phyloP scores from a whole-genome alignment of 2,113 vertebrate species.

The Pelecanus crispus region DNA sequence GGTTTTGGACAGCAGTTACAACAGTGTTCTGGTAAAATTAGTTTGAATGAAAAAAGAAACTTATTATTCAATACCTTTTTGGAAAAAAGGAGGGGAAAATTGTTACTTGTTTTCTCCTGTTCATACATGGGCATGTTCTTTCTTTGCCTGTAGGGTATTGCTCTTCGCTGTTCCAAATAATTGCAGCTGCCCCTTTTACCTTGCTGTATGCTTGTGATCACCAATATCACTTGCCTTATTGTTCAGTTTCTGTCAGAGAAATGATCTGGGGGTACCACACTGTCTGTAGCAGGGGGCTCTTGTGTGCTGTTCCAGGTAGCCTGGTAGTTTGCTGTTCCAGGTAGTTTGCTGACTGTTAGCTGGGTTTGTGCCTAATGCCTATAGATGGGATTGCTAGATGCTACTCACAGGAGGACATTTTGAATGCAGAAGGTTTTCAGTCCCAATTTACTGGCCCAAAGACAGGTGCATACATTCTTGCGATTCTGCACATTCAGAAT shows the following conservation, averaged over 20 bases:
- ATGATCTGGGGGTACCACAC: neutral
- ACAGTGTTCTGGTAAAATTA: neutral
- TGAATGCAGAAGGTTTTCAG: neutral
- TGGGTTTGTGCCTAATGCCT: neutral
- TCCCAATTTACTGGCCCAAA: neutral
- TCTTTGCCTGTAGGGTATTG: neutral
- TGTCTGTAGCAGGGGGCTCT: neutral
- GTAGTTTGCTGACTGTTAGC: neutral
- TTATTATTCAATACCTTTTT: neutral
- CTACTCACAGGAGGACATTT: neutral
- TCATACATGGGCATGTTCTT: fast-evolving
- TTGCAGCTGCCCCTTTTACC: neutral
- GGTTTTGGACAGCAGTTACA: neutral
- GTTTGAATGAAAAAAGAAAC: neutral
- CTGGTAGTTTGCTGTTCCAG: neutral
- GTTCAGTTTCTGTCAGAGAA: neutral
- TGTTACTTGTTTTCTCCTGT: neutral
- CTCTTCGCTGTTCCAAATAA: neutral
- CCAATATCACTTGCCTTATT: neutral
- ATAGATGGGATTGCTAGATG: neutral
- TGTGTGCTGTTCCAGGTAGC: neutral
- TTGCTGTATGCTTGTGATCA: neutral
- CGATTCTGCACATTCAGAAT: neutral
- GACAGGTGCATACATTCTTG: neutral
- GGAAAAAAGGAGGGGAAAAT: neutral